A percentile compares a stretch with the other conserved stretches of the same genome.
phyloP scores from a whole-genome alignment of 2,113 vertebrate genomes.

The Salvelinus namaycush region DNA sequence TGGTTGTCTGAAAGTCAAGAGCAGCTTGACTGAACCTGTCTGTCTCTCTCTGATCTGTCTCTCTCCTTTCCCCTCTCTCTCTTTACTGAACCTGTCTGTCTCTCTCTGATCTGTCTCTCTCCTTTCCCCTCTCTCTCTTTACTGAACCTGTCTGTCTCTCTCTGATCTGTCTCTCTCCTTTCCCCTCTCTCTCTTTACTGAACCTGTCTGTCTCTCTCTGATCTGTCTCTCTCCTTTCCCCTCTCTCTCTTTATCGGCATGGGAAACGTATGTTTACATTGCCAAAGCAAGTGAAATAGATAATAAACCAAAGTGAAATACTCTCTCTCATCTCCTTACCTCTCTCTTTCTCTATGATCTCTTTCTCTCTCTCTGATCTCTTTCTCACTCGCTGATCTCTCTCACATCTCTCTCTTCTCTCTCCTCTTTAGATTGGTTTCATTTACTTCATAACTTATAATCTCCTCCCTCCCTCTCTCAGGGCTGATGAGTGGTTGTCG shows the following conservation, averaged over 20 bases:
- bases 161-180: background rate
- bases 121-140: background rate
- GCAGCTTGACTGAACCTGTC: background rate
- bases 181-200: background rate
- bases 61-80: background rate
- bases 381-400: background rate
- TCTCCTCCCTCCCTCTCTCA: constrained; percentile 44
- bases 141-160: background rate
- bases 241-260: background rate
- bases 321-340: background rate
- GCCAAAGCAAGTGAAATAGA: too few species aligned
- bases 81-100: background rate
- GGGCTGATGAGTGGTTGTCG: constrained; percentile 92
- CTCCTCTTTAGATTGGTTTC: background rate
- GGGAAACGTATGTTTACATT: too few species aligned
- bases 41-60: background rate
- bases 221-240: constrained; percentile 2
- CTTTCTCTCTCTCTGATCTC: background rate
- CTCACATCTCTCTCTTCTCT: background rate
- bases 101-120: too few species aligned
- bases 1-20: constrained; percentile 6
- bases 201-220: background rate
- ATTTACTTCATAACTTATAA: background rate
- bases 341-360: background rate
- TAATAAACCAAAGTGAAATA: too few species aligned